Conservation (phyloP, 2,888 invertebrate species). For the Pseudococcus jackbeardsleyi region DNA sequence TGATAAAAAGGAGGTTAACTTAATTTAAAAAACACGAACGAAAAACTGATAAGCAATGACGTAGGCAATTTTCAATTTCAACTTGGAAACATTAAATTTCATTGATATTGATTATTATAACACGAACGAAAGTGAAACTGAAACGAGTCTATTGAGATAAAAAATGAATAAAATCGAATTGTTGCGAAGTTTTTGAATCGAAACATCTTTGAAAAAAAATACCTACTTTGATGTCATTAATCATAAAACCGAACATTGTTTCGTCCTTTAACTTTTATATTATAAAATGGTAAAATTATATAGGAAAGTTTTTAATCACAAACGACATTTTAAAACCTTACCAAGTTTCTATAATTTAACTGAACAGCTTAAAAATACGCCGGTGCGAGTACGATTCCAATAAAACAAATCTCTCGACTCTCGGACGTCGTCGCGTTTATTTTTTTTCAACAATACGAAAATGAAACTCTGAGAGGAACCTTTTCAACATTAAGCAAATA, state of each 20-base stretch:
- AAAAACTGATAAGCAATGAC: too few species aligned
- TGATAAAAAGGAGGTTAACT: too few species aligned
- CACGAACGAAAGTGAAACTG: too few species aligned
- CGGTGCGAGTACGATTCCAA: neutral
- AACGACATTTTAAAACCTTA: constrained; percentile 2
- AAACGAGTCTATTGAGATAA: neutral
- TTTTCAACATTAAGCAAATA: too few species aligned
- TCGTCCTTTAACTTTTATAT: neutral
- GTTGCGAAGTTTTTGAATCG: neutral
- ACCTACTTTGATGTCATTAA: neutral
- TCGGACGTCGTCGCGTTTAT: neutral
- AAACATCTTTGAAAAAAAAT: neutral
- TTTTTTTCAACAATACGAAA: constrained; percentile 6
- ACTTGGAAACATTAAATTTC: too few species aligned
- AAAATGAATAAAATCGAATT: neutral
- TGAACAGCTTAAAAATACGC: neutral
- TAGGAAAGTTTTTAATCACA: neutral
- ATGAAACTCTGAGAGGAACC: neutral
- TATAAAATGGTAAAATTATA: too few species aligned
- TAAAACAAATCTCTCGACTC: neutral
- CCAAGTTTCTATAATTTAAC: neutral
- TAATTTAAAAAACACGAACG: too few species aligned
- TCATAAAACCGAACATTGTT: neutral
- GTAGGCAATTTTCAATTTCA: too few species aligned
- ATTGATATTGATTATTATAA: too few species aligned